Percentiles rank a stretch among this genome's conserved stretches.
Conservation (phyloP, 2,888 invertebrate species). For the Meiosimyza decipiens region DNA sequence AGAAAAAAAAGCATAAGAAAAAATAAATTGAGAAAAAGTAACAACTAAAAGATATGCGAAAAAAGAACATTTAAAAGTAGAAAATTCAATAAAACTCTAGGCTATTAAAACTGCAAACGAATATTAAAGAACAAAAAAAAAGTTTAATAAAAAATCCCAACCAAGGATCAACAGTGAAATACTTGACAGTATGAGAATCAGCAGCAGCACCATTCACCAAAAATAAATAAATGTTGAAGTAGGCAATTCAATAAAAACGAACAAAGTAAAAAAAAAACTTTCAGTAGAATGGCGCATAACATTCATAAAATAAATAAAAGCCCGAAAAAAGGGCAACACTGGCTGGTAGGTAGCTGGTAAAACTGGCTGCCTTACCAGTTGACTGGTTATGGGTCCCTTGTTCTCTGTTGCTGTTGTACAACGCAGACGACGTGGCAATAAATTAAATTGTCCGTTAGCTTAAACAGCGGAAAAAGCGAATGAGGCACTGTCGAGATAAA, state of each 20-base stretch:
- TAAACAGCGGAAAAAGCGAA: conserved; percentile 51
- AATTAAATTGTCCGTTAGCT: conserved; percentile 60
- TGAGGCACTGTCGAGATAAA: conserved; percentile 20
- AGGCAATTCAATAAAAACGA: conserved; percentile 18
- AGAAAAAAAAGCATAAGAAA: too few relatives aligned
- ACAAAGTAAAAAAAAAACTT: conserved; percentile 13
- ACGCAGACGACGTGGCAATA: conserved; percentile 38
- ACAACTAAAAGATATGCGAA: too few relatives aligned
- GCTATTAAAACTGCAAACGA: conserved; percentile 9
- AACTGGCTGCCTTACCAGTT: background rate
- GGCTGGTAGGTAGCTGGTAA: background rate
- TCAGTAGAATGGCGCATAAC: conserved; percentile 9
- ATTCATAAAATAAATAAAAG: background rate
- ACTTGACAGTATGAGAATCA: too few relatives aligned
- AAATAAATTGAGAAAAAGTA: too few relatives aligned
- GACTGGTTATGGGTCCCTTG: background rate
- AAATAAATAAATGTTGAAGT: background rate
- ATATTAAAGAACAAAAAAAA: too few relatives aligned
- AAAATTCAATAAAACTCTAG: background rate
- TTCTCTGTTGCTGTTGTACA: background rate
- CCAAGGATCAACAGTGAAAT: too few relatives aligned
- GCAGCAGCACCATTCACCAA: too few relatives aligned
- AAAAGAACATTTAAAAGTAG: background rate
- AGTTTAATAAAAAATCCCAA: too few relatives aligned
- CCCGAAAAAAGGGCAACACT: background rate